Base-by-base conservation (phyloP, 2,797 vertebrate species). In the Avahi laniger region DNA sequence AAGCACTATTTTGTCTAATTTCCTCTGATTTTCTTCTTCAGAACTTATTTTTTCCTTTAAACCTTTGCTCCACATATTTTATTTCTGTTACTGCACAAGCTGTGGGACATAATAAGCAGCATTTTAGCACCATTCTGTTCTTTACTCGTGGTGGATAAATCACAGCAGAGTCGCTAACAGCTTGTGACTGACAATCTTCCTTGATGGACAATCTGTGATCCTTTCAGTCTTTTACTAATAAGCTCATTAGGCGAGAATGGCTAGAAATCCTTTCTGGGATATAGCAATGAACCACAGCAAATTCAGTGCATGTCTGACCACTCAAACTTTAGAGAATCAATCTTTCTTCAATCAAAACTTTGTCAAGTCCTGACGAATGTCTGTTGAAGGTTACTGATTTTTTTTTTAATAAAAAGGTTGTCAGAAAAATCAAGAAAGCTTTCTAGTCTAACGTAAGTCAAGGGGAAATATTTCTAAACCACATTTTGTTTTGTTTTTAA, bases 161-260 rank as follows among this genome's bases (percentile, higher is more conserved):
- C 98, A 98, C 97, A 98, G 98, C 87, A 97, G 96, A 98, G 96
- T 83, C 98, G 82, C 97, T 98, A 99, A 98, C 98, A 98, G 97
- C 70, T 24, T 99, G 97, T 98, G 98, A 98, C 98, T 98, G 98
- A 98, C 98, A 99, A 92, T 98, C 98, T 98, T 98, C 88, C 96
- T 97, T 98, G 98, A 98, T 97, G 98, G 98, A 98, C 98, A 99
- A 97, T 97, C 98, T 98, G 97, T 98, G 98, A 98, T 98, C 98
- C 97, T 98, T 98, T 98, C 98, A 98, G 98, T 97, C 98, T 98
- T 98, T 98, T 98, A 98, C 98, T 99, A 99, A 99, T 98, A 98
- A 99, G 98, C 98, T 99, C 98, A 99, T 99, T 99, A 99, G 97
- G 94, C 57, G 35, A 98, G 97, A 98, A 98, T 91, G 91, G 65